Evolutionary conservation across 1,140 invertebrate genomes (phyloP).

Genomic region (Drosophila triauraria): DNA sequence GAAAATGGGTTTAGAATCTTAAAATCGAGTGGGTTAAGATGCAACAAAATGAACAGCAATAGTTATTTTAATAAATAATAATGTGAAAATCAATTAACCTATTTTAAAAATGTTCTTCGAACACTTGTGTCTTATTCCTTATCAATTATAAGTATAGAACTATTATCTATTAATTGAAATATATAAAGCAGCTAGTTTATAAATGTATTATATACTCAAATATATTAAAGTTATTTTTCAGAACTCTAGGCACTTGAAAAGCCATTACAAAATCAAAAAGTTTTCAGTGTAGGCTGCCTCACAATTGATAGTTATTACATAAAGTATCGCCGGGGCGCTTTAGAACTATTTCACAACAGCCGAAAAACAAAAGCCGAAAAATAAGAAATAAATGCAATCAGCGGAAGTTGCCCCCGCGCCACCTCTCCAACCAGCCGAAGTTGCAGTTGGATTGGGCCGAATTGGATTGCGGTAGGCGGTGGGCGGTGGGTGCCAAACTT

Average conservation of each 20-base stretch:
- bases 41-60: no score
- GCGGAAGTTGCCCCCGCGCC: constrained; percentile 32
- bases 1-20: no score
- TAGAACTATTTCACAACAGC: constrained; percentile 59
- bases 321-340: constrained; percentile 38
- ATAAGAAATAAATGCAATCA: constrained; percentile 73
- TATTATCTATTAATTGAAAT: no score
- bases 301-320: constrained; percentile 68
- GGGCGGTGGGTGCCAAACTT: constrained; percentile 58
- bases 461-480: constrained; percentile 24
- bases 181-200: no score
- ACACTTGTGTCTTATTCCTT: no score
- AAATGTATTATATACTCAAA: no score
- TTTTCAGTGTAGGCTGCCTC: constrained; percentile 33
- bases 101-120: no score
- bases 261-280: constrained; percentile 13
- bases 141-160: no score
- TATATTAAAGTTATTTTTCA: neutral
- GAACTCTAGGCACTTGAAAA: neutral
- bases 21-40: no score
- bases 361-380: constrained; percentile 55
- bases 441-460: constrained; percentile 42
- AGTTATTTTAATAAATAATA: no score
- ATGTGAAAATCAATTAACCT: no score
- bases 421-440: constrained; percentile 23